These are phyloP conservation scores for Charadrius vociferus DNA, from an alignment of 2,113 vertebrate species.

Conservation along the genomic window DNA sequence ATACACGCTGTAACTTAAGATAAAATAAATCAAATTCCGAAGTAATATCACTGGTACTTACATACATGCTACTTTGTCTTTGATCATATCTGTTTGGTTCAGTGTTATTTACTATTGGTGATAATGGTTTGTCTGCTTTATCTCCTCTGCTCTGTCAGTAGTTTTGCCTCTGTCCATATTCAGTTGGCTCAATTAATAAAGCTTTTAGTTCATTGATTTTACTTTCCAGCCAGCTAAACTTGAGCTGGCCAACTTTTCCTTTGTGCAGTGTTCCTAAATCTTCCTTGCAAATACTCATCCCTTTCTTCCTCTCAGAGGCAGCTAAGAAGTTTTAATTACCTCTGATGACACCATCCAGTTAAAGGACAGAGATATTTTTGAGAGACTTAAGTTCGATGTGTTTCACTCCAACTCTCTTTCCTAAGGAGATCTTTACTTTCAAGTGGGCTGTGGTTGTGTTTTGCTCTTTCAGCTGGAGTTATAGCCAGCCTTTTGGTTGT, in stretches of 20 bases:
- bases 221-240: slow-evolving; percentile 5
- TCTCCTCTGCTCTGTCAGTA: slow-evolving; percentile 25
- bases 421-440: background rate
- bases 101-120: slow-evolving; percentile 32
- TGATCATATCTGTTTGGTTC: slow-evolving; percentile 38
- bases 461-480: background rate
- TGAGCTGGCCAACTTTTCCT: background rate
- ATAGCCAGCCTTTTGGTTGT: background rate
- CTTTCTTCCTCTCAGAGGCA: background rate
- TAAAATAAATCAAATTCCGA: slow-evolving; percentile 63
- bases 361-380: background rate
- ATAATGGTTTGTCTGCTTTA: slow-evolving; percentile 58
- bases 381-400: background rate
- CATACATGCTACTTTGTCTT: slow-evolving; percentile 25
- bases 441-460: background rate
- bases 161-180: background rate
- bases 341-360: background rate
- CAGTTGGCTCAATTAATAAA: slow-evolving; percentile 43
- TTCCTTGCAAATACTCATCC: background rate
- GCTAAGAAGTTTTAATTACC: background rate
- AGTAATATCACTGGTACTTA: slow-evolving; percentile 20
- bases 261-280: background rate
- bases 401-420: background rate
- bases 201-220: slow-evolving; percentile 31
- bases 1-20: background rate